These are phyloP conservation scores for Nipponacmea schrenckii DNA, from an alignment of 2,888 invertebrate species.

Conservation along the genomic window DNA sequence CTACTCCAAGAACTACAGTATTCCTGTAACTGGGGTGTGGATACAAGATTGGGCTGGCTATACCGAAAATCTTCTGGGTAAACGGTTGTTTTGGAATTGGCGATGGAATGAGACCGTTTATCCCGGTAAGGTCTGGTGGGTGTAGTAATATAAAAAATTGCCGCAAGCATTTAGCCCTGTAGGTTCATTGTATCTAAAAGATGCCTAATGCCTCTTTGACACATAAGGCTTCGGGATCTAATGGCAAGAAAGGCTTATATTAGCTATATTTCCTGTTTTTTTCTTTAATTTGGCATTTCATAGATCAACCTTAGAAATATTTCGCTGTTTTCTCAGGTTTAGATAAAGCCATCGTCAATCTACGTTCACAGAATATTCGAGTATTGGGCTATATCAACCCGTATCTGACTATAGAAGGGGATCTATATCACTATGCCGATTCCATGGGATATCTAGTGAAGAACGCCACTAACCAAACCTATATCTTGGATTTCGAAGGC, in stretches of 20 bases:
- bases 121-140: conserved; percentile 39
- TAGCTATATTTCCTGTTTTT: too few relatives aligned
- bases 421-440: conserved; percentile 47
- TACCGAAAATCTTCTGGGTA: conserved; percentile 55
- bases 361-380: conserved; percentile 42
- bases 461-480: conserved; percentile 41
- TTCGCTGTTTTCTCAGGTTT: conserved; percentile 45
- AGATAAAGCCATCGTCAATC: conserved; percentile 35
- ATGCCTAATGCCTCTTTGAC: too few relatives aligned
- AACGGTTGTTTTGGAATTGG: conserved; percentile 62
- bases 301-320: too few relatives aligned
- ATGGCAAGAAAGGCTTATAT: too few relatives aligned
- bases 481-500: conserved; percentile 52
- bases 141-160: too few relatives aligned
- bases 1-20: conserved; percentile 34
- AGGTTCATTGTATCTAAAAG: too few relatives aligned
- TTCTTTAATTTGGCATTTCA: too few relatives aligned
- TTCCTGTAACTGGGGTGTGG: conserved; percentile 56
- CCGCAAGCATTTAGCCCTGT: too few relatives aligned
- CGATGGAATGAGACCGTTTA: conserved; percentile 53
- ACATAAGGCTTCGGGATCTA: too few relatives aligned
- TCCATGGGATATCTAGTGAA: conserved; percentile 47
- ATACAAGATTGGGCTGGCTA: conserved; percentile 64
- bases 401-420: conserved; percentile 49
- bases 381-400: conserved; percentile 60